Conservation (phyloP, 2,888 invertebrate genomes). For the Panopea generosa region DNA sequence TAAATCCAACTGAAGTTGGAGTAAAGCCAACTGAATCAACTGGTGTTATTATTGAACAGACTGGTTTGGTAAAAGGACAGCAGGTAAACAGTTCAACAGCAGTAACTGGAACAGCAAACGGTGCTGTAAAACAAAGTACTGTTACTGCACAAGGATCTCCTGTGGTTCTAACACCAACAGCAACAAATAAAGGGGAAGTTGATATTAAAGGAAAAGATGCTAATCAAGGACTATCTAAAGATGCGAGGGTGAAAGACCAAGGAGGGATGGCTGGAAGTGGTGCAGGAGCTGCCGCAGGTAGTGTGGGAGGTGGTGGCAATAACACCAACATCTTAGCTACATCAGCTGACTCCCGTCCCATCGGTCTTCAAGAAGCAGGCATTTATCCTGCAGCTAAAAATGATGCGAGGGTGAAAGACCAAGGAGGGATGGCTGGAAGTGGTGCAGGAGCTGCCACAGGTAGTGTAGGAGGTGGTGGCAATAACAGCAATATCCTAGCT, state of each 20-base stretch:
- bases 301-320: neutral
- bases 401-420: neutral
- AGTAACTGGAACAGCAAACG: neutral
- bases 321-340: neutral
- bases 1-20: no score
- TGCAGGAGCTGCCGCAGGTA: neutral
- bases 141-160: constrained; percentile 6
- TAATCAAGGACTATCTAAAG: constrained; percentile 42
- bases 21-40: no score
- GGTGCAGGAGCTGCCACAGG: neutral
- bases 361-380: constrained; percentile 30
- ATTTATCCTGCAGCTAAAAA: neutral
- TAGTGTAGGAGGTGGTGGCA: neutral
- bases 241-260: constrained; percentile 23
- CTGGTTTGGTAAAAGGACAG: no score
- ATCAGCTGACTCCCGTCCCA: constrained; percentile 16
- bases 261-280: neutral
- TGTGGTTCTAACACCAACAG: neutral
- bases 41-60: no score
- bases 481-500: neutral
- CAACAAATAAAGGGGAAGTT: neutral
- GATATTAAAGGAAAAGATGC: constrained; percentile 49
- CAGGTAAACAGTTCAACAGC: no score
- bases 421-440: neutral
- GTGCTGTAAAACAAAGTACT: neutral